Conservation (phyloP, 64 coral and sea anemone genomes). For the Pachyseris speciosa region DNA sequence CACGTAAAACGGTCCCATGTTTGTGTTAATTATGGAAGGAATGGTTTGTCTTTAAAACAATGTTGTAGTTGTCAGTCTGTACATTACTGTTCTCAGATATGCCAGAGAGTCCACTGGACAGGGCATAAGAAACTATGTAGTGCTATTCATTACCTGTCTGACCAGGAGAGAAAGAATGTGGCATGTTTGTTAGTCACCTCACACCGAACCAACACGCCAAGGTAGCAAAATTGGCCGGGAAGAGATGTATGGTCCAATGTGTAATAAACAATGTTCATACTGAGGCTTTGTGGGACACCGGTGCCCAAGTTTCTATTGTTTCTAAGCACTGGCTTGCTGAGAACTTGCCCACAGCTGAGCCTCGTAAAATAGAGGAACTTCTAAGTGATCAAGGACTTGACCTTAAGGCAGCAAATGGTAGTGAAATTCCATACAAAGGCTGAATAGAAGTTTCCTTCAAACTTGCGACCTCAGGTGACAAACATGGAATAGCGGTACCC, state of each 20-base stretch:
- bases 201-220: constrained; percentile 30
- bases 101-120: constrained; percentile 8
- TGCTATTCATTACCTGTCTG: constrained; percentile 11
- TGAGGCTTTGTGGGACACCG: constrained; percentile 39
- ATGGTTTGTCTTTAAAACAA: constrained; percentile 14
- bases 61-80: constrained; percentile 28
- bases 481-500: constrained; percentile 48
- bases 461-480: background rate
- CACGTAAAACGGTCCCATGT: constrained; percentile 18
- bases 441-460: background rate
- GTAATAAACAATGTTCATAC: constrained; percentile 9
- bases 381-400: background rate
- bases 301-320: constrained; percentile 39
- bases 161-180: background rate
- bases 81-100: constrained; percentile 41
- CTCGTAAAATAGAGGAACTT: background rate
- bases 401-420: background rate
- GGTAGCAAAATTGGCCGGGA: constrained; percentile 22
- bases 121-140: background rate
- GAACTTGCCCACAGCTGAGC: constrained; percentile 24
- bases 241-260: constrained; percentile 27
- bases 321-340: constrained; percentile 16
- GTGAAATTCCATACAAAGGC: background rate
- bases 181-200: constrained; percentile 12
- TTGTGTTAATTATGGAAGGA: constrained; percentile 39